Evolutionary conservation across 2,797 vertebrate species (phyloP).

Genomic region (Dallia pectoralis): DNA sequence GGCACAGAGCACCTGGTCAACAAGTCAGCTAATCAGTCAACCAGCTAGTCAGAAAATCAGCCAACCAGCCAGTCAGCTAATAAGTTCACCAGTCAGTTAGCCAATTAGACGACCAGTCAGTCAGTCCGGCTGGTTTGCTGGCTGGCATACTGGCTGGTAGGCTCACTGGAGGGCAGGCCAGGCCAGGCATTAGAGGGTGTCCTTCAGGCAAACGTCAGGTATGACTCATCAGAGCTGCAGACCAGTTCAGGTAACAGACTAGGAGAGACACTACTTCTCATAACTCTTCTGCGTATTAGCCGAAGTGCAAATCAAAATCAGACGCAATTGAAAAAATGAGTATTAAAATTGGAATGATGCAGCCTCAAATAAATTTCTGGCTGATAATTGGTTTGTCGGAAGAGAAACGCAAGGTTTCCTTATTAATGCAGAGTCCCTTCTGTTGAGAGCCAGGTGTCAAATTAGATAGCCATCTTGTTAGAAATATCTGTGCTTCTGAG

Average conservation of each 20-base stretch:
- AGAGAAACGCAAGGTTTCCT: conserved; percentile 60
- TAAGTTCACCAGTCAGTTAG: no score
- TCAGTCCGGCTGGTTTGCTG: conserved; percentile 48
- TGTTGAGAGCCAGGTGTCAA: no score
- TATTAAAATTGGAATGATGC: conserved; percentile 72
- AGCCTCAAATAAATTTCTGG: conserved; percentile 69
- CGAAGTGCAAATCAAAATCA: conserved; percentile 70
- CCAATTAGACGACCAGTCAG: no score
- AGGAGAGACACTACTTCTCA: conserved; percentile 29
- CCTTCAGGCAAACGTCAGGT: conserved; percentile 83
- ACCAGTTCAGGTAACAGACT: conserved; percentile 51
- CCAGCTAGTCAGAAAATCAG: no score
- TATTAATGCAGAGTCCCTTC: conserved; percentile 52
- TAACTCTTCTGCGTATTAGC: conserved; percentile 58
- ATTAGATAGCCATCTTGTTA: conserved; percentile 21
- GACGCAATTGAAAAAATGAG: conserved; percentile 75
- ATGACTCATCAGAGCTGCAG: conserved; percentile 73
- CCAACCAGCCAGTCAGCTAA: no score
- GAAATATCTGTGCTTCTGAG: neutral
- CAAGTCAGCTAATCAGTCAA: no score
- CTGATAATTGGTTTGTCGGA: conserved; percentile 68
- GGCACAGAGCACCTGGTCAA: no score
- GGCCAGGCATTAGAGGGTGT: conserved; percentile 80
- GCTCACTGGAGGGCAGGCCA: conserved; percentile 48
- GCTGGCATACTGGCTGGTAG: conserved; percentile 67